Evolutionary conservation across 2,113 vertebrate species (phyloP), one percentile per base, ranked within the genome.

Genomic region (Megaceryle maxima): DNA sequence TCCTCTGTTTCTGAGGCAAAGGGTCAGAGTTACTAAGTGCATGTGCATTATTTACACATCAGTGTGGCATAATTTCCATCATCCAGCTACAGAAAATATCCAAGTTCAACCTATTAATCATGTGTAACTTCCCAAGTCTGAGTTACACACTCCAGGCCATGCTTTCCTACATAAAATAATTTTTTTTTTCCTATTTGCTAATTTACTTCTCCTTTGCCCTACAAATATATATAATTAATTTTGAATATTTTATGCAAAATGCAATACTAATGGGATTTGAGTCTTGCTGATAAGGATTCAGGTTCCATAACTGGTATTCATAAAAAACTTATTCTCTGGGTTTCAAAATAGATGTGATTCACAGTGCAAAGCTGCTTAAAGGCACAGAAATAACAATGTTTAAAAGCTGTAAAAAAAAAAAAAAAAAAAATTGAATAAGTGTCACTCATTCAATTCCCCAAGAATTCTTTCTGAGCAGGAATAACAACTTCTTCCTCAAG

Each of bases 201-300:
- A 95, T 93, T 88, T 93, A 63, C 43, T 10, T 51, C 63, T 95
- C 26, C 70, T 73, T 92, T 87, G 20, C 79, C 81, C 82, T 82
- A 87, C 70, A 96, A 95, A 69, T 93, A 83, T 53, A 78, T 92
- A 41, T 72, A 64, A 93, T 88, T 87, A 0, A 91, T 87, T 91
- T 64, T 73, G 88, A 94, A 94, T 94, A 80, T 91, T 91, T 96
- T 96, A 94, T 94, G 69, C 77, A 91, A 87, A 93, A 89, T 41
- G 24, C 11, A 91, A 79, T 83, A 87, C 92, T 92, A 87, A 92
- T 73, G 83, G 83, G 87, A 96, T 94, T 96, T 94, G 84, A 85
- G n/a, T 77, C 67, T 93, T 94, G 44, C 75, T 93, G 75, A 91
- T 90, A 90, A 83, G 59, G 66, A 81, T 92, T 94, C 91, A 75